Evolutionary conservation across 2,113 vertebrate species (phyloP).

Genomic region (Tachysurus fulvidraco): DNA sequence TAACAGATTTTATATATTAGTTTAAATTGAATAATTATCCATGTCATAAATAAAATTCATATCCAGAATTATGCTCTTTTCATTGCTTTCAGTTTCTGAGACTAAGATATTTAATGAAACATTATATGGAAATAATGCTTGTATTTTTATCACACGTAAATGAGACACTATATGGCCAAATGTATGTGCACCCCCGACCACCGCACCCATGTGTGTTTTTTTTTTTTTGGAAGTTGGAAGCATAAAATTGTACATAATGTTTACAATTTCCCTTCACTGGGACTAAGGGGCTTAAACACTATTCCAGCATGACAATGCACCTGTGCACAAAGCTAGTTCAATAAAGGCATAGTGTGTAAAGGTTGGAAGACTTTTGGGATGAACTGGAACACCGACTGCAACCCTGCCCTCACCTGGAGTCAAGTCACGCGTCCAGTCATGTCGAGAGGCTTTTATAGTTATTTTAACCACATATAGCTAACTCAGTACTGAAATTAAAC

Average conservation of each 20-base stretch:
- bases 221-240: background rate
- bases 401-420: background rate
- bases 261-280: background rate
- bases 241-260: background rate
- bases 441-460: too few relatives aligned
- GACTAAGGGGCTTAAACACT: background rate
- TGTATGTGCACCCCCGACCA: background rate
- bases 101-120: background rate
- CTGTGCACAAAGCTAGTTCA: background rate
- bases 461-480: too few relatives aligned
- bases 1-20: too few relatives aligned
- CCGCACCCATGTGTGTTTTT: background rate
- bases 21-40: too few relatives aligned
- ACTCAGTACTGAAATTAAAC: too few relatives aligned
- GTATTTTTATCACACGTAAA: background rate
- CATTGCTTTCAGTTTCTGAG: background rate
- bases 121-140: background rate
- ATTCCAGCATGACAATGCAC: background rate
- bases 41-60: background rate
- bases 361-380: background rate
- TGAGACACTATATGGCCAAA: background rate
- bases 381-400: background rate
- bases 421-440: background rate
- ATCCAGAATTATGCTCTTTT: background rate
- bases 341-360: background rate